Conservation (phyloP, 2,888 invertebrate species). For the Gymnoscelis rufifasciata region DNA sequence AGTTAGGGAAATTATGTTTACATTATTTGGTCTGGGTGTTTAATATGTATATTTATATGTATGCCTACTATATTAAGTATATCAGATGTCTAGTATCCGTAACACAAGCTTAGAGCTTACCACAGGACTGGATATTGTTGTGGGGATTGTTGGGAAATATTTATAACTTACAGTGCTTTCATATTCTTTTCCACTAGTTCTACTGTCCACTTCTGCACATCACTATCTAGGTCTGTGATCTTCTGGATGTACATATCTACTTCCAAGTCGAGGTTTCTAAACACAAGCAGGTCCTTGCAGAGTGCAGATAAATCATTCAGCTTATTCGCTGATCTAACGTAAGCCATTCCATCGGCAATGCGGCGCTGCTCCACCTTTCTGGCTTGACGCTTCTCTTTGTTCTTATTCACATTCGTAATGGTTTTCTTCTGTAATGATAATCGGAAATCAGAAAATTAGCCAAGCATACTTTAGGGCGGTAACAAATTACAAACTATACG, state of each 20-base stretch:
- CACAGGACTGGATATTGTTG: too few species aligned
- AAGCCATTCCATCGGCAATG: constrained; percentile 79
- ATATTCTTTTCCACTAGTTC: constrained; percentile 88
- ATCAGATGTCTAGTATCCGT: too few species aligned
- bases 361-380: constrained; percentile 80
- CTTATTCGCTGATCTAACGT: constrained; percentile 81
- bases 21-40: too few species aligned
- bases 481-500: not conserved
- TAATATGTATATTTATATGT: too few species aligned
- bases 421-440: constrained; percentile 70
- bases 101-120: too few species aligned
- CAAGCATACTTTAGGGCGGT: too few species aligned
- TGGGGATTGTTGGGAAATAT: too few species aligned
- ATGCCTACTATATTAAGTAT: too few species aligned
- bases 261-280: constrained; percentile 78
- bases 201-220: constrained; percentile 83
- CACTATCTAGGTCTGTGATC: constrained; percentile 77
- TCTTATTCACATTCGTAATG: constrained; percentile 62
- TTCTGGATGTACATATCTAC: constrained; percentile 80
- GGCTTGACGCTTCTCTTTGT: constrained; percentile 81
- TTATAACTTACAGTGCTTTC: constrained; percentile 84
- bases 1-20: too few species aligned
- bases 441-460: not conserved
- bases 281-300: constrained; percentile 81
- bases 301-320: constrained; percentile 78